Conservation (phyloP, 1,140 invertebrate species). For the Brachionus koreanus region DNA sequence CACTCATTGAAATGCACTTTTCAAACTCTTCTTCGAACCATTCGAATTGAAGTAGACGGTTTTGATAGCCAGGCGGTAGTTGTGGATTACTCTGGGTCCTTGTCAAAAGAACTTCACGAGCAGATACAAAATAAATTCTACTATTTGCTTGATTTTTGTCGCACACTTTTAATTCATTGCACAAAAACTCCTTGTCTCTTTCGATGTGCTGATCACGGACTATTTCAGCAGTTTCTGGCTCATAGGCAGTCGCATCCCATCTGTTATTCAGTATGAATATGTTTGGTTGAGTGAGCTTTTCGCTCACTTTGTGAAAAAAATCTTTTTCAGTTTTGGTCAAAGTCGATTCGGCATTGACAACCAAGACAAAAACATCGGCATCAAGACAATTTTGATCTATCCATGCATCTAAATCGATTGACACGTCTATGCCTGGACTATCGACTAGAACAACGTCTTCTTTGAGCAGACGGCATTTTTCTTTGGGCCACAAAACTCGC, state of each 20-base stretch:
- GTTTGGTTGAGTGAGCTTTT: constrained; percentile 91
- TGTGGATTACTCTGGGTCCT: constrained; percentile 64
- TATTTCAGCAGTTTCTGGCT: constrained; percentile 68
- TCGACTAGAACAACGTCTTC: constrained; percentile 98
- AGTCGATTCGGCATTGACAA: constrained; percentile 97
- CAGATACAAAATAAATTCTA: constrained; percentile 95
- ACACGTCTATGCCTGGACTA: constrained; percentile 93
- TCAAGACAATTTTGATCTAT: constrained; percentile 98
- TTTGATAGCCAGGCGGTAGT: constrained; percentile 52
- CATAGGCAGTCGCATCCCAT: constrained; percentile 94
- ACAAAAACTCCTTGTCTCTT: constrained; percentile 84
- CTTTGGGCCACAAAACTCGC: constrained; percentile 88
- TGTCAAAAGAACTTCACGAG: constrained; percentile 85
- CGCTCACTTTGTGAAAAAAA: constrained; percentile 98
- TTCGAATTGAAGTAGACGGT: constrained; percentile 41
- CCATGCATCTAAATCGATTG: constrained; percentile 94
- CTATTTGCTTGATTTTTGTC: constrained; percentile 76
- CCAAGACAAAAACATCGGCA: constrained; percentile 97
- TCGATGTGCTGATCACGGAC: constrained; percentile 91
- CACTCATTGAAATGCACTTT: constrained; percentile 95
- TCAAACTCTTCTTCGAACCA: constrained; percentile 47
- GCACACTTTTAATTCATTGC: constrained; percentile 87
- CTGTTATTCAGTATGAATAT: constrained; percentile 98
- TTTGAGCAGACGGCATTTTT: constrained; percentile 82
- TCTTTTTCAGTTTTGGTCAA: constrained; percentile 96